Percentiles rank a stretch among this genome's conserved stretches.
Evolutionary conservation across 2,888 invertebrate genomes (phyloP).

Genomic region (Campoplex capitator): DNA sequence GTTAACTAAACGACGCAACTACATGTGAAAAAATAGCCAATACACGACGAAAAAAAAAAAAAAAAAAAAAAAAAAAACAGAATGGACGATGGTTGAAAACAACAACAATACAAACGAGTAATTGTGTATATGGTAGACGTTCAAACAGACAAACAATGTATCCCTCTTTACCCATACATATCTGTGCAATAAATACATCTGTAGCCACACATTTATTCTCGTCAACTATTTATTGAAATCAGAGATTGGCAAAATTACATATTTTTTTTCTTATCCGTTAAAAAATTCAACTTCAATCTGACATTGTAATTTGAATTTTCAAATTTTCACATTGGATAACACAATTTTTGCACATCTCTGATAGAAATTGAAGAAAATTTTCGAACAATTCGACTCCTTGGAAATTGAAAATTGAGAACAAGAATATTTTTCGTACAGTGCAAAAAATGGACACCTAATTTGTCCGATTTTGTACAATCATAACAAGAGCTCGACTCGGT

Average conservation of each 20-base stretch:
- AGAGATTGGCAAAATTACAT: constrained; percentile 5
- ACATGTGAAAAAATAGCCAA: constrained; percentile 9
- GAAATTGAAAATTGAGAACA: not conserved
- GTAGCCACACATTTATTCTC: constrained; percentile 53
- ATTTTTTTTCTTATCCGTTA: not conserved
- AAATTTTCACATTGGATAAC: not conserved
- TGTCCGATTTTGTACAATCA: not conserved
- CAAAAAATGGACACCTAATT: not conserved
- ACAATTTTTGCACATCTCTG: constrained; percentile 3
- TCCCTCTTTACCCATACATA: constrained; percentile 79
- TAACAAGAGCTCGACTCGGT: constrained; percentile 1
- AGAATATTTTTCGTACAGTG: not conserved
- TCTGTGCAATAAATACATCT: constrained; percentile 82
- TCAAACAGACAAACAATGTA: constrained; percentile 71
- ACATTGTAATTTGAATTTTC: not conserved
- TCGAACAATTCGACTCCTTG: not conserved
- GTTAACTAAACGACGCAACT: not conserved
- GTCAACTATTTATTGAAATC: not conserved
- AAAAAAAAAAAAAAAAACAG: constrained; percentile 13
- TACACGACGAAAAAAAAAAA: not conserved
- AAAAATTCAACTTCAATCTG: not conserved
- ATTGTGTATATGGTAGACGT: constrained; percentile 71
- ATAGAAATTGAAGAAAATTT: not conserved
- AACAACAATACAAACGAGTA: constrained; percentile 69
- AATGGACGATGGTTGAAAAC: not conserved